phyloP scores from a whole-genome alignment of 92 coral and sea anemone genomes.

The Epizoanthus scotinus region DNA sequence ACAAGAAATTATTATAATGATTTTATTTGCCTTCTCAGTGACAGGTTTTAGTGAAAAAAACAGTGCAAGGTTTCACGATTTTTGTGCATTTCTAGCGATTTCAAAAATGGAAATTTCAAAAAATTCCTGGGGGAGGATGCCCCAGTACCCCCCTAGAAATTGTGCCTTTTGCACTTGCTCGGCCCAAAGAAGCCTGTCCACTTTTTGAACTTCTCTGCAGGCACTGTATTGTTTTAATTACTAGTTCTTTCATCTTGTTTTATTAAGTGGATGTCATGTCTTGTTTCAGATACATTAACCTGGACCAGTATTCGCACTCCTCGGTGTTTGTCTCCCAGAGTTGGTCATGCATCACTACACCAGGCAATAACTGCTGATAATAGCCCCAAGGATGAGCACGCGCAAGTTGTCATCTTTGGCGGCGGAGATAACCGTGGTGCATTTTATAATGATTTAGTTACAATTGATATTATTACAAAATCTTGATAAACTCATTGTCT shows the following conservation, averaged over 20 bases:
- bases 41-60: too few relatives aligned
- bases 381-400: conserved; percentile 5
- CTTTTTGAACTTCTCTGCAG: too few relatives aligned
- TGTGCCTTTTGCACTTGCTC: too few relatives aligned
- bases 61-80: too few relatives aligned
- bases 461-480: conserved; percentile 29
- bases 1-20: too few relatives aligned
- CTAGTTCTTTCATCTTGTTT: neutral
- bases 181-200: too few relatives aligned
- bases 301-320: conserved; percentile 70
- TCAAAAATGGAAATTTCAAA: too few relatives aligned
- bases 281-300: conserved; percentile 58
- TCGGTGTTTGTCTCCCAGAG: conserved; percentile 64
- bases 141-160: too few relatives aligned
- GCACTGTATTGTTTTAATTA: neutral
- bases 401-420: conserved; percentile 81
- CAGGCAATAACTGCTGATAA: conserved; percentile 14
- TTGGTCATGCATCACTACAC: conserved; percentile 80
- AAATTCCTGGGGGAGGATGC: too few relatives aligned
- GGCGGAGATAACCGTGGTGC: conserved; percentile 90
- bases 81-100: too few relatives aligned
- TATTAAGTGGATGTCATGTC: neutral
- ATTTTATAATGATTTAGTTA: conserved; percentile 77
- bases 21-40: too few relatives aligned
- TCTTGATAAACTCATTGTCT: neutral